phyloP scores from a whole-genome alignment of 2,888 invertebrate species.

The Pyrgus malvae region DNA sequence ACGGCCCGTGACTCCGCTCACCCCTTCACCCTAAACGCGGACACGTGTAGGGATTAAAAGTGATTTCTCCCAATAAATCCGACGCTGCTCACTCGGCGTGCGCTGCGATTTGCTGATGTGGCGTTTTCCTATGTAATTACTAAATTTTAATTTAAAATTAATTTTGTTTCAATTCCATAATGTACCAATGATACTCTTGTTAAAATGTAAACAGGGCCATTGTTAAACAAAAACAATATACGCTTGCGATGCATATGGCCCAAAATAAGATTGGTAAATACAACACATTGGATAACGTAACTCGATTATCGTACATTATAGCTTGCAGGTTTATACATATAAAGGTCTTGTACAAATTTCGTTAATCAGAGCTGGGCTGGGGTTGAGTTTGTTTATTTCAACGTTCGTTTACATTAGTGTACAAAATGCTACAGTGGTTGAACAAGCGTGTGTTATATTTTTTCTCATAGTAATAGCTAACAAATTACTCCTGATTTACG shows the following conservation, averaged over 20 bases:
- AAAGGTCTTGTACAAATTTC: too few relatives aligned
- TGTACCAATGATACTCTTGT: too few relatives aligned
- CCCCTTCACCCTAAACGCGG: slow-evolving; percentile 73
- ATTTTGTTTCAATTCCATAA: too few relatives aligned
- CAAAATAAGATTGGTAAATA: slow-evolving; percentile 22
- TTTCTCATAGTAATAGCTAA: too few relatives aligned
- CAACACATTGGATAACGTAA: slow-evolving; percentile 32
- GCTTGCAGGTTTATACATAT: too few relatives aligned
- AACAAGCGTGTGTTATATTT: too few relatives aligned
- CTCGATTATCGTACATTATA: slow-evolving; percentile 40
- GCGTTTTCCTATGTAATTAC: slow-evolving; percentile 10
- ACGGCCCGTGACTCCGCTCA: slow-evolving; percentile 71
- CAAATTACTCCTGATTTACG: too few relatives aligned
- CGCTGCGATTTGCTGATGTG: slow-evolving; percentile 11
- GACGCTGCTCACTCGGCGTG: slow-evolving; percentile 27
- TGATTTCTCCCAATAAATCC: slow-evolving; percentile 62
- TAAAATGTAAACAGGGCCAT: too few relatives aligned
- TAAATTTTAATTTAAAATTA: not conserved
- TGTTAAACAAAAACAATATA: slow-evolving; percentile 17
- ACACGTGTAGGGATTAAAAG: slow-evolving; percentile 78
- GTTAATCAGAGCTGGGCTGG: too few relatives aligned
- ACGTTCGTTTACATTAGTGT: too few relatives aligned
- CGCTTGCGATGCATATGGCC: slow-evolving; percentile 23
- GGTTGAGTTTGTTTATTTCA: slow-evolving; percentile 54
- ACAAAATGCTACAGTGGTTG: too few relatives aligned